These are phyloP conservation scores for Parthenolecanium corni DNA, from an alignment of 2,888 invertebrate species.

Conservation along the genomic window DNA sequence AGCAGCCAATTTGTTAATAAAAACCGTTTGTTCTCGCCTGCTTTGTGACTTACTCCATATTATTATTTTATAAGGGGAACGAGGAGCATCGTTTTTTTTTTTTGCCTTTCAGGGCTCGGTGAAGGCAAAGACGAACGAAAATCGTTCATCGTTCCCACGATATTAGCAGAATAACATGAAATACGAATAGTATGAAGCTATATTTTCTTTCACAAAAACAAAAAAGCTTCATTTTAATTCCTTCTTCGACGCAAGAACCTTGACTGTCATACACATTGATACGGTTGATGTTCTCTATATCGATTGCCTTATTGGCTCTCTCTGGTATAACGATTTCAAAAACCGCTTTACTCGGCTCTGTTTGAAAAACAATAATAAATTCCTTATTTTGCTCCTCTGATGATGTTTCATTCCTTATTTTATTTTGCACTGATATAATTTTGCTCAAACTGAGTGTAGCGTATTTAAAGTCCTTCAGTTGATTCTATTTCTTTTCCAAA, in stretches of 20 bases:
- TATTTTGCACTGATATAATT: constrained; percentile 43
- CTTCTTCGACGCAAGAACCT: constrained; percentile 43
- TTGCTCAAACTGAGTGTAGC: constrained; percentile 44
- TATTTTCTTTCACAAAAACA: too few relatives aligned
- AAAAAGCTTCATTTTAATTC: constrained; percentile 46
- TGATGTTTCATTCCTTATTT: constrained; percentile 40
- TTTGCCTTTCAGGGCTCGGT: too few relatives aligned
- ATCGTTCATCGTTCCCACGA: too few relatives aligned
- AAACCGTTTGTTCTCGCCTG: too few relatives aligned
- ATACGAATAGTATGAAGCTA: too few relatives aligned
- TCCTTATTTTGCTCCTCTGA: constrained; percentile 37
- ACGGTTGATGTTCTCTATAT: constrained; percentile 45
- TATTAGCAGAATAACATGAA: too few relatives aligned
- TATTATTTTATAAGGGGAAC: too few relatives aligned
- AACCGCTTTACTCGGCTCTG: constrained; percentile 53
- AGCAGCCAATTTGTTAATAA: too few relatives aligned
- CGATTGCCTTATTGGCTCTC: background rate
- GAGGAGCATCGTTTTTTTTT: too few relatives aligned
- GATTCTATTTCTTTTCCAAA: constrained; percentile 25
- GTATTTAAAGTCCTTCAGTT: constrained; percentile 39
- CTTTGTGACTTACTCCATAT: too few relatives aligned
- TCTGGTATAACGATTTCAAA: constrained; percentile 55
- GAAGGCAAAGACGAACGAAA: too few relatives aligned
- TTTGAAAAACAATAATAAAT: constrained; percentile 55
- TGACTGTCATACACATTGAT: constrained; percentile 45